These are phyloP conservation scores for Opisthograptis luteolata DNA, from an alignment of 2,888 invertebrate genomes.

Conservation along the genomic window DNA sequence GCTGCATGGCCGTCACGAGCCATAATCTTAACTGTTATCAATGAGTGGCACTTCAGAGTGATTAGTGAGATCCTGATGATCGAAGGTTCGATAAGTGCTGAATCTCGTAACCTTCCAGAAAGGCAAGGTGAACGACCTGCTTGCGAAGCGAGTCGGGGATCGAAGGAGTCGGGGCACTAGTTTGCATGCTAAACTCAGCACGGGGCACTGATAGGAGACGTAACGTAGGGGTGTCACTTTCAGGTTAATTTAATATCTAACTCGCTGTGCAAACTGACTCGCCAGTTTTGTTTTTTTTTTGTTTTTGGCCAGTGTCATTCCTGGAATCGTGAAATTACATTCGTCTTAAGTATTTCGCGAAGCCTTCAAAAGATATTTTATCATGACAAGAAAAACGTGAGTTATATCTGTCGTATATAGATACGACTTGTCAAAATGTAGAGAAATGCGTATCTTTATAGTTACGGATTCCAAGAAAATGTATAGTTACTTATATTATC, in stretches of 20 bases:
- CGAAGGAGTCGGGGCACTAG: not conserved
- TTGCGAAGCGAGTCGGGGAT: slow-evolving; percentile 7
- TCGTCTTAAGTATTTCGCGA: too few species aligned
- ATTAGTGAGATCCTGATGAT: slow-evolving; percentile 45
- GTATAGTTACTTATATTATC: too few species aligned
- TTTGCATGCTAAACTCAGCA: slow-evolving; percentile 19
- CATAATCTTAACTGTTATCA: slow-evolving; percentile 33
- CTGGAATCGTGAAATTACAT: too few species aligned
- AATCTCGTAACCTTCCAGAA: slow-evolving; percentile 42
- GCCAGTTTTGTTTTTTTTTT: too few species aligned
- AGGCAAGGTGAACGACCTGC: slow-evolving; percentile 50
- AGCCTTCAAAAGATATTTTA: not conserved
- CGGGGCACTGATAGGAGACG: slow-evolving; percentile 6
- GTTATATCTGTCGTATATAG: not conserved
- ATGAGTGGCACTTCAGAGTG: slow-evolving; percentile 44
- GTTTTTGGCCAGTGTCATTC: too few species aligned
- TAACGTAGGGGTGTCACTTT: not conserved
- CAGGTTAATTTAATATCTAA: not conserved
- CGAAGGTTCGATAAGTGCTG: slow-evolving; percentile 31
- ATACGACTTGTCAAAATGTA: not conserved
- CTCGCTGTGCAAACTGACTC: too few species aligned
- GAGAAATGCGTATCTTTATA: not conserved
- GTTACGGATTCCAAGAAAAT: too few species aligned
- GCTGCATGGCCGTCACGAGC: not conserved
- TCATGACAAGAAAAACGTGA: not conserved